Conservation (phyloP, 2,113 vertebrate genomes). For the Theristicus caerulescens region DNA sequence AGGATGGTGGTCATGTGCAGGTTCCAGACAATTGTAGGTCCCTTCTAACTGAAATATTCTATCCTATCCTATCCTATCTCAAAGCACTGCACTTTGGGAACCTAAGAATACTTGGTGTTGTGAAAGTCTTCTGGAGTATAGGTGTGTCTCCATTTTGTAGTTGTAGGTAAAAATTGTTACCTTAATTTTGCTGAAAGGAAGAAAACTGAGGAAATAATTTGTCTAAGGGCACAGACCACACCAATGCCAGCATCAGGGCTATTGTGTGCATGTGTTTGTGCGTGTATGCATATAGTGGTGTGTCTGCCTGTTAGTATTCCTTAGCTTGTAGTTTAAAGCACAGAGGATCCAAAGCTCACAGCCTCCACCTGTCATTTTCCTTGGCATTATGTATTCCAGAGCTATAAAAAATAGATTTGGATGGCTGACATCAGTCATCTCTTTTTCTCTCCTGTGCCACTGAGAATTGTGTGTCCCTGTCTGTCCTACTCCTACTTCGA, state of each 20-base stretch:
- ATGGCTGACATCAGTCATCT: not conserved
- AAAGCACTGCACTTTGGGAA: not conserved
- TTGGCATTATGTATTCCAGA: not conserved
- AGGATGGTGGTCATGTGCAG: not conserved
- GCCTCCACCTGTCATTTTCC: not conserved
- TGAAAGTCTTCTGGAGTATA: not conserved
- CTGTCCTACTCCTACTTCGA: not conserved
- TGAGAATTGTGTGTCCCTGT: not conserved
- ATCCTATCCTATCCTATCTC: not conserved
- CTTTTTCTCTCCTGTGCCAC: not conserved
- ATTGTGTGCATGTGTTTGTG: not conserved
- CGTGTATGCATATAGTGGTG: fast-evolving
- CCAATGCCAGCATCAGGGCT: not conserved
- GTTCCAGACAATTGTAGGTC: not conserved
- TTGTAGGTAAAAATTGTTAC: not conserved
- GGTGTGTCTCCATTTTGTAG: not conserved
- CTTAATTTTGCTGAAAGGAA: not conserved
- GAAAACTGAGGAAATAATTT: not conserved
- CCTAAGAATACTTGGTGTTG: not conserved
- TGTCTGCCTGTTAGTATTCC: not conserved
- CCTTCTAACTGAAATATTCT: not conserved
- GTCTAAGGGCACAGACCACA: not conserved
- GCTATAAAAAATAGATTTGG: not conserved
- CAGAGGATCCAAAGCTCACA: not conserved
- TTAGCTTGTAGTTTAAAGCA: not conserved